Evolutionary conservation across 2,113 vertebrate species (phyloP).

Genomic region (Columba janthina): DNA sequence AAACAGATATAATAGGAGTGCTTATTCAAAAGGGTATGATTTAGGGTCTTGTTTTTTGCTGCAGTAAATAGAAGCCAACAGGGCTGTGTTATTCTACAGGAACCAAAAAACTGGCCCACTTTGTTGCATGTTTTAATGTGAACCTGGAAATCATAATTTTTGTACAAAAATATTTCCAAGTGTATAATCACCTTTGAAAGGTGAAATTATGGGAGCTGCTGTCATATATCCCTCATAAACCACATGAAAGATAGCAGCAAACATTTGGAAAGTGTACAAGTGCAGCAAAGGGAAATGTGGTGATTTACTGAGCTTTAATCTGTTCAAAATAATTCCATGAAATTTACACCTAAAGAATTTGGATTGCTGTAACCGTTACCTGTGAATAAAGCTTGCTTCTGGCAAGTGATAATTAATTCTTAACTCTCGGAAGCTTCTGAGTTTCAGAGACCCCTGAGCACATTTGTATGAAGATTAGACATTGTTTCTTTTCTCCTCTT

Average conservation of each 20-base stretch:
- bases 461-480: slow-evolving; percentile 78
- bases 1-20: not conserved
- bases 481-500: slow-evolving; percentile 71
- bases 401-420: slow-evolving; percentile 82
- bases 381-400: slow-evolving; percentile 72
- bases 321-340: slow-evolving; percentile 60
- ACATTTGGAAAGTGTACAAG: slow-evolving; percentile 19
- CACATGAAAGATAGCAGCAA: slow-evolving; percentile 47
- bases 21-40: not conserved
- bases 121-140: not conserved
- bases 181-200: not conserved
- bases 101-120: not conserved
- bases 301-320: slow-evolving; percentile 66
- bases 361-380: slow-evolving; percentile 61
- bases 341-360: slow-evolving; percentile 70
- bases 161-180: not conserved
- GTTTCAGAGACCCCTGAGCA: slow-evolving; percentile 66
- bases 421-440: slow-evolving; percentile 71
- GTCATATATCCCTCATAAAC: not conserved
- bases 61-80: not conserved
- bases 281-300: slow-evolving; percentile 34
- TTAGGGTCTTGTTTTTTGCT: not conserved
- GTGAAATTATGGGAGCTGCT: not conserved
- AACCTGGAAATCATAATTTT: not conserved
- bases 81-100: not conserved